Evolutionary conservation across 2,113 vertebrate genomes (phyloP), one percentile per base, ranked within the genome.

Genomic region (Xiphorhynchus elegans): DNA sequence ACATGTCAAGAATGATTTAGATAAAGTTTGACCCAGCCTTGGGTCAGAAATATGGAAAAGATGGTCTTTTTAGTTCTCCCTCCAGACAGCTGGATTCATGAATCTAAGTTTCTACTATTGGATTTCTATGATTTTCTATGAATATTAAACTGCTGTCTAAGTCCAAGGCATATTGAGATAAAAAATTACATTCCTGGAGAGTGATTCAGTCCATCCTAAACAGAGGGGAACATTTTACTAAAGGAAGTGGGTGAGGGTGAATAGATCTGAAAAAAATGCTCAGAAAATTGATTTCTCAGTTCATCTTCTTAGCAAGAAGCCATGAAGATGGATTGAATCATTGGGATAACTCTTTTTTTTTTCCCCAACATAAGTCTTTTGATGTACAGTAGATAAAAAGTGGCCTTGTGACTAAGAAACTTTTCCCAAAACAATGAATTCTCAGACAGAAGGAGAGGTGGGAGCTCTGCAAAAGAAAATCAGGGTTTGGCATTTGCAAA

Each of bases 81-180:
- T 87, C 55, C 59, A 74, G 63, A 90, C 23, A 66, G 17, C 29
- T 88, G 59, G 68, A 84, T 55, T 83, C 62, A 77, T 28, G 3
- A 80, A 74, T 92, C 79, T 92, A 58, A 83, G 74, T 67, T 92
- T 77, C 29, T 86, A 8, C 63, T 67, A 13, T 11, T 92, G 90
- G 19, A 88, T 83, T 94, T 75, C 68, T 80, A 23, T 44, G 85
- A 94, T 93, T 90, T 92, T 86, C 83, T 88, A 93, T 95, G 83
- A 97, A 97, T 95, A 90, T 86, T 94, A 88, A 97, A 67, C 37
- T 88, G 17, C 67, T 74, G 46, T 63, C 1, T 35, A 55, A 33
- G 46, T 72, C 44, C 53, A 62, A 53, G 58, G 47, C 37, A 29
- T 29, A 47, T 5, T 55, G 68, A 93, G 75, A 80, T 82, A 74